Evolutionary conservation across 35 echinoderm and acorn worm genomes (phyloP), one percentile per base, ranked within the genome.

Genomic region (Apostichopus californicus): DNA sequence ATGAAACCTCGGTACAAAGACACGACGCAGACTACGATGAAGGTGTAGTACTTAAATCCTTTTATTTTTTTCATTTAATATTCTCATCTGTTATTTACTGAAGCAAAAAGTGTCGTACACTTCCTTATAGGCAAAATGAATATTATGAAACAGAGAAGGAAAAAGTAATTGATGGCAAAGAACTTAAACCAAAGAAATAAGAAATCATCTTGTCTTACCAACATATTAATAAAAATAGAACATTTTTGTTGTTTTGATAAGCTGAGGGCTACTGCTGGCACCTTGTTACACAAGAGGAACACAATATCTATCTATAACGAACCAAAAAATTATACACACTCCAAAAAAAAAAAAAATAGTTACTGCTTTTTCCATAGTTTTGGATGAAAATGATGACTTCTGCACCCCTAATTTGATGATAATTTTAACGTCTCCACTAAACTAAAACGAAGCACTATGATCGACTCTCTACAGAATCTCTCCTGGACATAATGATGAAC

Each of bases 1-100:
- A 93, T 61, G 77, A 71, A 80, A 81, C 73, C 60, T 71, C 17
- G 68, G 81, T 72, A 86, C 84, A 87, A 93, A 93, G 92, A 93
- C 92, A 77, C 77, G 20, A 93, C 81, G 58, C 57, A 66, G 21
- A 65, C 52, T 20, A 72, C 22, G 58, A 61, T 87, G 53, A 87
- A 53, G 63, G 9, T 82, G 80, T 6, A 18, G 28, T 78, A 55
- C 80, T 82, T 82, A 46, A 82, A 82, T 14, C 26, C 71, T 79
- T 92, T 90, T 59, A 54, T 73, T 73, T 70, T 46, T 46, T 1
- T 46, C 34, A 24, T 83, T 83, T 85, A 57, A 1, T 86, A 59
- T 66, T 77, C 77, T 90, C 5, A 77, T 90, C 88, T 77, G 66
- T 90, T 53, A 28, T 66, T 71, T 24, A 72, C 88, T 72, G 59